Conservation (phyloP, 1,140 invertebrate species). For the Oppia nitens region DNA sequence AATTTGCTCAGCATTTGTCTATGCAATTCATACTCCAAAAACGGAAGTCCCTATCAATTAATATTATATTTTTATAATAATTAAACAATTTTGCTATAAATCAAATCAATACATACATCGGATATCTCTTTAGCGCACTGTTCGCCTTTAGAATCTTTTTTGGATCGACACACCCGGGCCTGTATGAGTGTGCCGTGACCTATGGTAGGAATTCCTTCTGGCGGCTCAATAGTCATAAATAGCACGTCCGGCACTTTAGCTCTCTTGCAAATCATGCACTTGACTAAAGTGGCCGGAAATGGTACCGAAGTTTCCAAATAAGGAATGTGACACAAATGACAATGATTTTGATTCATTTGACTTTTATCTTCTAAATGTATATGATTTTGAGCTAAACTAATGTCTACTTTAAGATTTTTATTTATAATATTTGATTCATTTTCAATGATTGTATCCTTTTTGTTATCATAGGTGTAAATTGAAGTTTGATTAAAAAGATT, state of each 20-base stretch:
- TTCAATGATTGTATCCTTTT: not conserved
- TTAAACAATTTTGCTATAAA: not conserved
- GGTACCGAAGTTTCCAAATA: slow-evolving; percentile 52
- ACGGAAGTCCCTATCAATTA: slow-evolving; percentile 44
- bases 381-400: not conserved
- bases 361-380: not conserved
- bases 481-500: not conserved
- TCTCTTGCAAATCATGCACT: slow-evolving; percentile 53
- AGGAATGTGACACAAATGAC: slow-evolving; percentile 54
- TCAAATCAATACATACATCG: slow-evolving; percentile 27
- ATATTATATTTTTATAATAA: not conserved
- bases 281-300: slow-evolving; percentile 44
- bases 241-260: slow-evolving; percentile 75
- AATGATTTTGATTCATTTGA: slow-evolving; percentile 10
- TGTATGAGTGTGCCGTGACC: slow-evolving; percentile 47
- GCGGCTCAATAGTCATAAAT: slow-evolving; percentile 70
- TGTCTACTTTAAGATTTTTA: not conserved
- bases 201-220: slow-evolving; percentile 48
- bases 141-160: slow-evolving; percentile 62
- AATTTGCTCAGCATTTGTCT: slow-evolving; percentile 76
- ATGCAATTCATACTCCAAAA: slow-evolving; percentile 88
- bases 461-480: not conserved
- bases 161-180: slow-evolving; percentile 50
- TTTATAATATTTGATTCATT: not conserved
- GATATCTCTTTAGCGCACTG: slow-evolving; percentile 83